Conservation (phyloP, 2,113 vertebrate species). For the Okapia johnstoni region DNA sequence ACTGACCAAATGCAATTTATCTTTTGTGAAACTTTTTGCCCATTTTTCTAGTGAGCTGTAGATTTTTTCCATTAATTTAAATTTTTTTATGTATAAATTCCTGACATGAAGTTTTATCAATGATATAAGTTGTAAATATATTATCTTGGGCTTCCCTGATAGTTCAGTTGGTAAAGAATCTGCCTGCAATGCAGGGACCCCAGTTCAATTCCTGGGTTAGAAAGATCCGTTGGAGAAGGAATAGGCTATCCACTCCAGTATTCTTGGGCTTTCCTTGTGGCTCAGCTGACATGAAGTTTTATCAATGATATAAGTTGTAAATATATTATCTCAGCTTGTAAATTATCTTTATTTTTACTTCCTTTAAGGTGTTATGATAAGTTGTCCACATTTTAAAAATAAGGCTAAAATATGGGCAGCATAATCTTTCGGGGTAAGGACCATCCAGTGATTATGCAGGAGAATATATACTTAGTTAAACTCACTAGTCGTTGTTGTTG, state of each 20-base stretch:
- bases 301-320: not conserved
- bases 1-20: not conserved
- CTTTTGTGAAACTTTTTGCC: not conserved
- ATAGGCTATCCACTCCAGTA: not conserved
- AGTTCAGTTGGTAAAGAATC: not conserved
- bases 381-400: not conserved
- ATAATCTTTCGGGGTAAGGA: not conserved
- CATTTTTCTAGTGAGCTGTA: not conserved
- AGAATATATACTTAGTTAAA: not conserved
- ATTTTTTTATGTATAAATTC: not conserved
- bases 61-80: not conserved
- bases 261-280: not conserved
- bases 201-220: not conserved
- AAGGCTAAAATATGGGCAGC: not conserved
- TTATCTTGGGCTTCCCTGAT: not conserved
- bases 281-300: not conserved
- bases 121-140: not conserved
- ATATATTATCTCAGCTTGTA: not conserved
- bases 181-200: rapidly evolving
- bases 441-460: not conserved
- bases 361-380: not conserved
- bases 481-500: not conserved
- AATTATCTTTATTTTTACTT: not conserved
- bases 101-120: not conserved
- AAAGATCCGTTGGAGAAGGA: not conserved